These are phyloP conservation scores for Phyllotreta cruciferae DNA, from an alignment of 2,888 invertebrate species.

Conservation along the genomic window DNA sequence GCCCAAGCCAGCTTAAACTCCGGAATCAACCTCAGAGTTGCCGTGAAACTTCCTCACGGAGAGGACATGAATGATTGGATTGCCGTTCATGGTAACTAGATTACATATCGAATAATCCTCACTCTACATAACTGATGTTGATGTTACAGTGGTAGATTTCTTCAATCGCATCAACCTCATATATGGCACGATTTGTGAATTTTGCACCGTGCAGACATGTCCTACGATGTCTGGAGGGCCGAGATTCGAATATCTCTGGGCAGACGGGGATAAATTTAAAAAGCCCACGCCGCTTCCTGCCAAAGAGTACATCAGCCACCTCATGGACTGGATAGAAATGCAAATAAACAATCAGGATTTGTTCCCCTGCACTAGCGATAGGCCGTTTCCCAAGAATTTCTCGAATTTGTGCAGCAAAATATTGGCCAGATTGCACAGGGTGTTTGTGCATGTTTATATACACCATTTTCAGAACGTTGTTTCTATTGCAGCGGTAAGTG, in stretches of 20 bases:
- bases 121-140: conserved; percentile 36
- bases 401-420: conserved; percentile 82
- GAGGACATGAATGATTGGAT: conserved; percentile 92
- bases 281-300: conserved; percentile 84
- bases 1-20: conserved; percentile 90
- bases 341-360: conserved; percentile 89
- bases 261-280: conserved; percentile 80
- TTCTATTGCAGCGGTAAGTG: conserved; percentile 83
- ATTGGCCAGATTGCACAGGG: conserved; percentile 83
- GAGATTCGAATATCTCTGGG: conserved; percentile 90
- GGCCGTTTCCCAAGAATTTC: conserved; percentile 89
- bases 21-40: conserved; percentile 82
- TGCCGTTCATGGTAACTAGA: conserved; percentile 81
- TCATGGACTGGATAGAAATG: conserved; percentile 92
- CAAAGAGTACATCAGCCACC: conserved; percentile 78
- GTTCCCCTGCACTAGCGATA: conserved; percentile 84
- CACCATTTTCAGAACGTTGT: conserved; percentile 92
- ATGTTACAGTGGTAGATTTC: conserved; percentile 83
- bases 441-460: conserved; percentile 93
- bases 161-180: conserved; percentile 93
- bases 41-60: conserved; percentile 81
- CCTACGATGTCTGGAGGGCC: conserved; percentile 92
- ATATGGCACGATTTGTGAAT: conserved; percentile 87
- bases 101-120: neutral
- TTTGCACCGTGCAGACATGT: conserved; percentile 82